Base-by-base conservation (phyloP, 1,140 invertebrate species). In the Pseudomyrmex concolor region DNA sequence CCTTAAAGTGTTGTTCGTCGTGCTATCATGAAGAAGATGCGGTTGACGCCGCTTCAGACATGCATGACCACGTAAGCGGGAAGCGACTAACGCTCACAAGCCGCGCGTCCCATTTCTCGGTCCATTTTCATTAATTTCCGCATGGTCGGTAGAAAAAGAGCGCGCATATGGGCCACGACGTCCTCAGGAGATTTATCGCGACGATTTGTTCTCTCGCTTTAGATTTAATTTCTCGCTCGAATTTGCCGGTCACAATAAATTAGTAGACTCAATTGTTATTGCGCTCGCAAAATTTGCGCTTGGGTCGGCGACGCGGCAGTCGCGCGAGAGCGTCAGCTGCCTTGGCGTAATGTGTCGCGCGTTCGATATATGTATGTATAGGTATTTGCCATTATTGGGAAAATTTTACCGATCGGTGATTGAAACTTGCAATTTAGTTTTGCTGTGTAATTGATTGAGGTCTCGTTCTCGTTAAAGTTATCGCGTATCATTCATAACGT, bases 91-190 rank as follows among this genome's bases (percentile, higher is more conserved):
- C 71, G 22, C 25, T 13, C 4, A 10, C 8, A 10, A 7, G 22
- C 48, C 57, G 13, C 17, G 50, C 64, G 43, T 57, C 13, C 34
- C 54, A 55, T 22, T 74, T 82, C 59, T 82, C 78, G 57, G 51
- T 71, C 51, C 80, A 83, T 71, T 86, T 86, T 73, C 81, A 81
- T 85, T 86, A 83, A 87, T 87, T 87, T 57, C 68, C 34, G 62
- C 43, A 50, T 48, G 59, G 78, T 25, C 50, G 48, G 1, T 15
- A 57, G 66, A 68, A 85, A 71, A 70, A 50, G 66, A 19, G n/a
- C 45, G 19, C 54, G 25, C 48, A 17, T 8, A 15, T 34, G 63
- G 3, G 19, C 54, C 10, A 60, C 34, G 12, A 10, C 55, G 5
- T 68, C 66, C 66, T 80, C 50, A 60, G 7, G 15, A 70, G 54